Percentiles rank a stretch among this genome's conserved stretches.
These are phyloP conservation scores for Lasius platythorax DNA, from an alignment of 2,888 invertebrate genomes.

Conservation along the genomic window DNA sequence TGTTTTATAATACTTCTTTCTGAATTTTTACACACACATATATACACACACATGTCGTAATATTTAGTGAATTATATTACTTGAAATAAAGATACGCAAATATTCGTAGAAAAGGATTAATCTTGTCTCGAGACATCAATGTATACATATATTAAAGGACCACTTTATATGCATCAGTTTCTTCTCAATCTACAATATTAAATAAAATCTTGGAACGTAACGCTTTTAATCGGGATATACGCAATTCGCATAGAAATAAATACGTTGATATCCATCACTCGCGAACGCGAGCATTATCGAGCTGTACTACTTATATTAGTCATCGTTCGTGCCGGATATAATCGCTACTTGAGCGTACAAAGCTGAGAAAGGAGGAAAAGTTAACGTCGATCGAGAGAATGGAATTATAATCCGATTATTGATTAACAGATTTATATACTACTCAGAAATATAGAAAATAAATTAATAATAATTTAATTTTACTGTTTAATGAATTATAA, in stretches of 20 bases:
- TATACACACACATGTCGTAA: not conserved
- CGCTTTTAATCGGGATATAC: not conserved
- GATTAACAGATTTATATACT: not conserved
- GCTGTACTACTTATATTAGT: slow-evolving; percentile 28
- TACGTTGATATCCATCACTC: slow-evolving; percentile 25
- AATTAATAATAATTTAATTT: not conserved
- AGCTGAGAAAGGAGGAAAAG: not conserved
- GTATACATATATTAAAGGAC: not conserved
- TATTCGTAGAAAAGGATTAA: not conserved
- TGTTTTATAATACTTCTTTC: not conserved
- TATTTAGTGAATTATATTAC: not conserved
- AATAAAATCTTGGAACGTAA: not conserved
- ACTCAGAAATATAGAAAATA: not conserved
- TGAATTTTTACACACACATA: not conserved
- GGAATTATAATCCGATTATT: not conserved
- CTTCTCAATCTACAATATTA: not conserved
- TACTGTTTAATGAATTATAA: not conserved
- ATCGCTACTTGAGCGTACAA: not conserved
- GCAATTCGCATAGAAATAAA: not conserved
- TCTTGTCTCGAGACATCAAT: not conserved
- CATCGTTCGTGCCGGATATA: slow-evolving; percentile 2
- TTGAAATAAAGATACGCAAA: not conserved
- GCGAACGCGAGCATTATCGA: not conserved
- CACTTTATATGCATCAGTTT: not conserved
- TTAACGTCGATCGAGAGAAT: not conserved